Conservation (phyloP, 1,140 invertebrate genomes). For the Eciton burchellii region DNA sequence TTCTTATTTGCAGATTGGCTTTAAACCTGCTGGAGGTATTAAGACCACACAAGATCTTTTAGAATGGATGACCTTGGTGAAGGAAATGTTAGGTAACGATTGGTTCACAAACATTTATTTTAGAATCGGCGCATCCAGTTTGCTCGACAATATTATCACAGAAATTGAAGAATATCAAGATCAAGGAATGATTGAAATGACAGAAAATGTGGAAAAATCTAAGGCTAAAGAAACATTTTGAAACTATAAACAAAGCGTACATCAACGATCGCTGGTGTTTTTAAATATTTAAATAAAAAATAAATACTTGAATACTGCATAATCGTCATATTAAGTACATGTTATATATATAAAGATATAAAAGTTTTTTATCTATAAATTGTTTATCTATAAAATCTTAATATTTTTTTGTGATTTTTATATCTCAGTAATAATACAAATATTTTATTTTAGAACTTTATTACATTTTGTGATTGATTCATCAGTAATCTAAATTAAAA, state of each 20-base stretch:
- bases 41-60: constrained; percentile 94
- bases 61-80: constrained; percentile 94
- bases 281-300: constrained; percentile 44
- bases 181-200: neutral
- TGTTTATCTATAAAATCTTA: neutral
- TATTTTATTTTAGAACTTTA: no score
- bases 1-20: constrained; percentile 90
- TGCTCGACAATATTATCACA: constrained; percentile 91
- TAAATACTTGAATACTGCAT: constrained; percentile 29
- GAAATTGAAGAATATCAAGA: constrained; percentile 20
- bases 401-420: neutral
- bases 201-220: no score
- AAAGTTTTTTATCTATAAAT: neutral
- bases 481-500: no score
- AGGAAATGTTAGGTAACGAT: constrained; percentile 93
- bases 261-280: neutral
- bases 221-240: no score
- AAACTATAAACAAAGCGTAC: neutral
- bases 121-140: constrained; percentile 96
- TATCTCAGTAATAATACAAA: no score
- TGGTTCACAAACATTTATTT: constrained; percentile 95
- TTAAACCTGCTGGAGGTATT: constrained; percentile 99
- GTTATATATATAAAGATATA: neutral
- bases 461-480: no score
- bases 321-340: constrained; percentile 42